Percentiles rank a stretch among this genome's conserved stretches.
Conservation (phyloP, 2,113 vertebrate species). For the Varanus salvator region DNA sequence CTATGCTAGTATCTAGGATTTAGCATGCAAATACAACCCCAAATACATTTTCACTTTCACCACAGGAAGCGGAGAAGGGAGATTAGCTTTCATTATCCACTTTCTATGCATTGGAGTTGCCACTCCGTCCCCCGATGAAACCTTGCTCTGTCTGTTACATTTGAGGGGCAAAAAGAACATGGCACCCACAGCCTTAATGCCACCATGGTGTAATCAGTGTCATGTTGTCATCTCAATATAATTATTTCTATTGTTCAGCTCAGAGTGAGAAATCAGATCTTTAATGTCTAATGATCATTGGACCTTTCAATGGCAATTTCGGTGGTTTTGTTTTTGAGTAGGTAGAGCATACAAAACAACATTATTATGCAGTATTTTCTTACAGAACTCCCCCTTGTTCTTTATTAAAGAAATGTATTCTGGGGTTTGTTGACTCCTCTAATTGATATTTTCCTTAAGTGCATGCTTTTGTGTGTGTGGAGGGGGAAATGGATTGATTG, state of each 20-base stretch:
- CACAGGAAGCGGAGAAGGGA: not conserved
- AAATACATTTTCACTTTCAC: not conserved
- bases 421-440: not conserved
- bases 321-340: not conserved
- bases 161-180: not conserved
- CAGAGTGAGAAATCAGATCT: constrained; percentile 11
- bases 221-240: not conserved
- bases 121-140: not conserved
- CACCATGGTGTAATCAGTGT: not conserved
- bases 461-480: not conserved
- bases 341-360: not conserved
- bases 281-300: not conserved
- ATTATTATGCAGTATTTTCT: not conserved
- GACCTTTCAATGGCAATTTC: not conserved
- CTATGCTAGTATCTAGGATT: not conserved
- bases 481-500: not conserved
- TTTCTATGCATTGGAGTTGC: not conserved
- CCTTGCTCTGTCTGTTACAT: not conserved
- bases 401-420: not conserved
- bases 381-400: not conserved
- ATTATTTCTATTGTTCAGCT: constrained; percentile 16
- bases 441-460: not conserved
- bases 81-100: not conserved
- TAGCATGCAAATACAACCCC: not conserved
- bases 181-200: not conserved